A percentile compares a stretch with the other conserved stretches of the same genome.
Evolutionary conservation across 1,140 invertebrate species (phyloP).

Genomic region (Drosophila nannoptera): DNA sequence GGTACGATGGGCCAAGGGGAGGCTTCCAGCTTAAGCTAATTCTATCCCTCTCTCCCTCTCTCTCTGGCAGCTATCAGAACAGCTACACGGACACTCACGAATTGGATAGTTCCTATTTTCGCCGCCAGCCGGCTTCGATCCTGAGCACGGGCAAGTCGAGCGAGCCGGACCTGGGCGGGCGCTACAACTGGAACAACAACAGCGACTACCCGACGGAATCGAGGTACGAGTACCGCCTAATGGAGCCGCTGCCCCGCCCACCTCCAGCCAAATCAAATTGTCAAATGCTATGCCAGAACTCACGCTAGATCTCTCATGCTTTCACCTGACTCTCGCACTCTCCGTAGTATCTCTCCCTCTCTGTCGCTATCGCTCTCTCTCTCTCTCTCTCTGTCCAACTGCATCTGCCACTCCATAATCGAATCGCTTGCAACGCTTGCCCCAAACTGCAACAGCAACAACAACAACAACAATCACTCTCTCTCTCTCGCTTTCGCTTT

Average conservation of each 20-base stretch:
- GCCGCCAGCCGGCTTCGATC: slow-evolving; percentile 86
- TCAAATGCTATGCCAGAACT: slow-evolving; percentile 68
- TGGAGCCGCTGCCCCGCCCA: neutral
- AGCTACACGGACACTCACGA: slow-evolving; percentile 80
- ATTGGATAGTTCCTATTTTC: slow-evolving; percentile 87
- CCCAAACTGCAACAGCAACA: slow-evolving; percentile 22
- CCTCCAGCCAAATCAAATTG: slow-evolving; percentile 21
- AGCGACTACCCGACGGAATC: slow-evolving; percentile 53
- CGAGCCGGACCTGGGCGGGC: slow-evolving; percentile 55
- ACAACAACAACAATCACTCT: slow-evolving; percentile 19
- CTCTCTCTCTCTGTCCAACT: slow-evolving; percentile 8
- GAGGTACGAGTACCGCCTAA: slow-evolving; percentile 47
- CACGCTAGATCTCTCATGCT: slow-evolving; percentile 70
- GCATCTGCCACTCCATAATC: slow-evolving; percentile 13
- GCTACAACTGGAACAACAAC: slow-evolving; percentile 66
- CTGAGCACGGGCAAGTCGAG: slow-evolving; percentile 76
- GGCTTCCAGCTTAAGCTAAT: neutral
- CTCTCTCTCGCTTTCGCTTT: slow-evolving; percentile 56
- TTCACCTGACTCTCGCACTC: slow-evolving; percentile 62
- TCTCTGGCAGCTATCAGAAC: slow-evolving; percentile 61
- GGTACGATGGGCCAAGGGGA: slow-evolving; percentile 72
- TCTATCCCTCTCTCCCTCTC: too few species aligned
- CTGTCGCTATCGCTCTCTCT: slow-evolving; percentile 22
- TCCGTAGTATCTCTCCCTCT: slow-evolving; percentile 54
- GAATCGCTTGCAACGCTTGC: slow-evolving; percentile 55